phyloP scores from a whole-genome alignment of 2,888 invertebrate genomes.

The Merodon equestris region DNA sequence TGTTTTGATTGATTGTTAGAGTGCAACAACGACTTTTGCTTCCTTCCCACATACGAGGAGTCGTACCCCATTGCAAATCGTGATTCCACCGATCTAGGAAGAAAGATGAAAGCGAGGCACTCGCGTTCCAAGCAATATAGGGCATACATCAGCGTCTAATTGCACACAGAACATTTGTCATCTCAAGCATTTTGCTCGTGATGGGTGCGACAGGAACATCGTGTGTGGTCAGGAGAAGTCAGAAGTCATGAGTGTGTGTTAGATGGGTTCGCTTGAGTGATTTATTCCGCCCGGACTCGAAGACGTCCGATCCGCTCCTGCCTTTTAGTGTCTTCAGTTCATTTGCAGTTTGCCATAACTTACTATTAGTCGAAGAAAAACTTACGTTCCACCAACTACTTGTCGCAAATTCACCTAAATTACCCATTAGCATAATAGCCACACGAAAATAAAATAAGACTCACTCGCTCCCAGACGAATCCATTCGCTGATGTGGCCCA shows the following conservation, averaged over 20 bases:
- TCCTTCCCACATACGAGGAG: neutral
- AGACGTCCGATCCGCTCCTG: conserved; percentile 1
- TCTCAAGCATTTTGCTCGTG: conserved; percentile 60
- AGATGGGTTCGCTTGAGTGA: conserved; percentile 51
- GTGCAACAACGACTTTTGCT: conserved; percentile 8
- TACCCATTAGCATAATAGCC: conserved; percentile 53
- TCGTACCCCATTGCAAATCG: neutral
- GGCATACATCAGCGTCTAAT: conserved; percentile 62
- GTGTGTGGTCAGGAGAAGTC: conserved; percentile 51
- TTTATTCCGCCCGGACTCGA: conserved; percentile 51
- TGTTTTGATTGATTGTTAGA: conserved; percentile 60
- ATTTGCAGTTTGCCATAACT: conserved; percentile 38
- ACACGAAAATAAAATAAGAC: conserved; percentile 51
- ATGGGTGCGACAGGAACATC: conserved; percentile 50
- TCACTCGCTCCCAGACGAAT: conserved; percentile 35
- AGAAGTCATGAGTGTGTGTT: conserved; percentile 20
- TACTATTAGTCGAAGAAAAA: conserved; percentile 28
- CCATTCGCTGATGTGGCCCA: conserved; percentile 40
- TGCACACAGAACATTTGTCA: conserved; percentile 64
- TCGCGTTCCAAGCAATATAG: conserved; percentile 57
- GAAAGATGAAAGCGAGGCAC: conserved; percentile 35
- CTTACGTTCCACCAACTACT: conserved; percentile 18
- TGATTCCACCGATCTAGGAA: neutral
- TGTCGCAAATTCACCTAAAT: conserved; percentile 51
- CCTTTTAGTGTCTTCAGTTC: neutral